These are phyloP conservation scores for Leptobrachium ailaonicum DNA, from an alignment of 2,113 vertebrate genomes.

Conservation along the genomic window DNA sequence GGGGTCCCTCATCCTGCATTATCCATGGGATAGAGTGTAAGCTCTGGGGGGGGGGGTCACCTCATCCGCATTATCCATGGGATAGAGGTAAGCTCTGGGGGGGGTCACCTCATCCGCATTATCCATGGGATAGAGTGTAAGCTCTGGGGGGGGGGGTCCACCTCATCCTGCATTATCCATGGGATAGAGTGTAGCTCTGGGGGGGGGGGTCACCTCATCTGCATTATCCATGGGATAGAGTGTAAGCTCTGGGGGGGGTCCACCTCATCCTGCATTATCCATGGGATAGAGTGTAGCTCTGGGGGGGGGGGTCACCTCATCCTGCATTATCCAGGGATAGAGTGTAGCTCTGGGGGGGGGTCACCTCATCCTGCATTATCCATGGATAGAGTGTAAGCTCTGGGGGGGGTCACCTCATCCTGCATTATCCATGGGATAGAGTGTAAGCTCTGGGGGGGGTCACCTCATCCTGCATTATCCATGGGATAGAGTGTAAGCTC, in stretches of 20 bases:
- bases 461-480: too few relatives aligned
- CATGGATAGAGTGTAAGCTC: not conserved
- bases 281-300: not conserved
- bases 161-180: not conserved
- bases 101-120: too few relatives aligned
- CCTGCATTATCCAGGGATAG: not conserved
- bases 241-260: not conserved
- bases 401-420: not conserved
- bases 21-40: not conserved
- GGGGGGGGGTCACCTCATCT: not conserved
- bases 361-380: too few relatives aligned
- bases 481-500: not conserved
- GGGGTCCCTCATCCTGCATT: not conserved
- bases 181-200: not conserved
- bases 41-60: not conserved
- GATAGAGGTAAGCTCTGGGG: not conserved
- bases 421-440: too few relatives aligned
- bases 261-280: not conserved
- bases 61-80: not conserved
- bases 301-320: not conserved
- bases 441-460: too few relatives aligned
- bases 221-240: not conserved
- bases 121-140: too few relatives aligned
- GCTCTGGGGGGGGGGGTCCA: too few relatives aligned
- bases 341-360: not conserved